Evolutionary conservation across 1,140 invertebrate species (phyloP).

Genomic region (Drosophila malerkotliana): DNA sequence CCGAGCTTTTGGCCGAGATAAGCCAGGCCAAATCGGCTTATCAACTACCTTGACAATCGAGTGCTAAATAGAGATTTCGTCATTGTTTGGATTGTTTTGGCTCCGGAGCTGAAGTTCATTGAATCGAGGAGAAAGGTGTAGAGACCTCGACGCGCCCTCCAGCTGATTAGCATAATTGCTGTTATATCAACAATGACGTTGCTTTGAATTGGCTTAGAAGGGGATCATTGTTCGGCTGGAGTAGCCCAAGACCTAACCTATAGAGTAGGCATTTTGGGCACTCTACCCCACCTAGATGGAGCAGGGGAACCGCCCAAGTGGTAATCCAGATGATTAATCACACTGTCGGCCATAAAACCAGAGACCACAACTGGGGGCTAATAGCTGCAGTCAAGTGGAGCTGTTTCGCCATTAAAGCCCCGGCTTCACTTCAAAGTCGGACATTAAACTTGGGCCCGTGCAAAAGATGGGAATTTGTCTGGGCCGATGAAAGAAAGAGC

Average conservation of each 20-base stretch:
- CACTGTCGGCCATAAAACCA: conserved; percentile 23
- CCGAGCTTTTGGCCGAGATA: conserved; percentile 30
- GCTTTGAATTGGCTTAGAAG: conserved; percentile 38
- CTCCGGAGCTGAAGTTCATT: conserved; percentile 51
- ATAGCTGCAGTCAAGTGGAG: conserved; percentile 57
- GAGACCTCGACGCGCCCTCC: conserved; percentile 46
- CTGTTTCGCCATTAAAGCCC: conserved; percentile 42
- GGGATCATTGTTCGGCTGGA: conserved; percentile 12
- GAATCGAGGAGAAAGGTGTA: conserved; percentile 69
- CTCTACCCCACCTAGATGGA: conserved; percentile 18
- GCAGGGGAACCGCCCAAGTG: conserved; percentile 35
- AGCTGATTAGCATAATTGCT: conserved; percentile 76
- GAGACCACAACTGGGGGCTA: conserved; percentile 37
- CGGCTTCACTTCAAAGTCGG: conserved; percentile 51
- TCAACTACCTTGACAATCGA: conserved; percentile 21
- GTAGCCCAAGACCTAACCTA: conserved; percentile 10
- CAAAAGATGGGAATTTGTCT: conserved; percentile 69
- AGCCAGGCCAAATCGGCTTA: conserved; percentile 5
- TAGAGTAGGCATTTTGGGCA: background rate
- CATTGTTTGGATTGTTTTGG: conserved; percentile 20
- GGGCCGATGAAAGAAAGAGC: conserved; percentile 42
- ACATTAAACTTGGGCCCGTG: conserved; percentile 70
- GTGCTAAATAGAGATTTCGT: conserved; percentile 33
- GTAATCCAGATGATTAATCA: conserved; percentile 46
- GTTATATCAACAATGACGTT: conserved; percentile 61